Conservation (phyloP, 2,797 vertebrate species). For the Chrosomus eos region DNA sequence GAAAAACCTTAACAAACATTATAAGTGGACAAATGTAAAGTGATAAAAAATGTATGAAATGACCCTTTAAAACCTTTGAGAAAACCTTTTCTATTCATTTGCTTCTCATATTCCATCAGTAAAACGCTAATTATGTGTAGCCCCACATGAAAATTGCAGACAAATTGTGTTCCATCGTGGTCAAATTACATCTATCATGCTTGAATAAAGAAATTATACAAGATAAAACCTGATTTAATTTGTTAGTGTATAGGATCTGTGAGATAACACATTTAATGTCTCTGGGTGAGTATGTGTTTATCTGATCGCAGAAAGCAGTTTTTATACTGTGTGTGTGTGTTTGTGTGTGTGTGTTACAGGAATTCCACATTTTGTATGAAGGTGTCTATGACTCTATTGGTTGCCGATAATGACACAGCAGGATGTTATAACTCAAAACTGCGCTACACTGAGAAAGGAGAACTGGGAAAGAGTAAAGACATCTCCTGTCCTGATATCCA, state of each 20-base stretch:
- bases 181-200: conserved; percentile 25
- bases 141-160: conserved; percentile 37
- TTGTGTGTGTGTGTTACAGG: conserved; percentile 76
- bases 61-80: conserved; percentile 29
- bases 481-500: conserved; percentile 95
- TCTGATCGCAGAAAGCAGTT: conserved; percentile 3
- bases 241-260: conserved; percentile 8
- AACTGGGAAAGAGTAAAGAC: conserved; percentile 97
- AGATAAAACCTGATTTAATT: conserved; percentile 28
- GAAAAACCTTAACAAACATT: conserved; percentile 24
- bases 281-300: conserved; percentile 26
- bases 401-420: conserved; percentile 97
- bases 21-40: conserved; percentile 24
- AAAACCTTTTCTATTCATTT: conserved; percentile 10
- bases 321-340: not conserved
- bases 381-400: conserved; percentile 96
- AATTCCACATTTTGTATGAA: conserved; percentile 99
- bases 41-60: conserved; percentile 13
- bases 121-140: conserved; percentile 20
- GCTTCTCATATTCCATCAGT: conserved; percentile 1
- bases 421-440: conserved; percentile 98
- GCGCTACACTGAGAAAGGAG: conserved; percentile 94
- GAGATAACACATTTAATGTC: conserved; percentile 25
- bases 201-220: not conserved
- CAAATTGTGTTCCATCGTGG: conserved; percentile 5